Evolutionary conservation across 2,888 invertebrate species (phyloP).

Genomic region (Limulus polyphemus): DNA sequence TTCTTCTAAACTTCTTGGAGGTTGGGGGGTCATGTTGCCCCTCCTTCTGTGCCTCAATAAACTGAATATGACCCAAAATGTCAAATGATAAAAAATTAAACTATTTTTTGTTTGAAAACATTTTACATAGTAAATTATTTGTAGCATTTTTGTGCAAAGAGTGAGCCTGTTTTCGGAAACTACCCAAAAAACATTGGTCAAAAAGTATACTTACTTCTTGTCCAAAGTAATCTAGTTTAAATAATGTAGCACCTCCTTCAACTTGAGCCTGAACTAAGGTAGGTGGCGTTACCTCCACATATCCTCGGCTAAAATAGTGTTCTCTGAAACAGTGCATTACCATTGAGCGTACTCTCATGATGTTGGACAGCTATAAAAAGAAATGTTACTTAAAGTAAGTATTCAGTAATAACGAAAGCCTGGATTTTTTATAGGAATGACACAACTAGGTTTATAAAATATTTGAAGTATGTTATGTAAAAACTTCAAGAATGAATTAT

Average conservation of each 20-base stretch:
- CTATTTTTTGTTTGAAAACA: not conserved
- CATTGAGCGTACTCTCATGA: conserved; percentile 79
- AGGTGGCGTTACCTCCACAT: conserved; percentile 89
- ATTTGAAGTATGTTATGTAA: not conserved
- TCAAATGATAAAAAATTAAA: no score
- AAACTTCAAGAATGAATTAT: not conserved
- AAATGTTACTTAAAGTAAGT: conserved; percentile 2
- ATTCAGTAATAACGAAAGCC: no score
- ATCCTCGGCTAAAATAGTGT: conserved; percentile 69
- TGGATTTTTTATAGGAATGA: no score
- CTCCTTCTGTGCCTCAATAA: no score
- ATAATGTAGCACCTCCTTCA: conserved; percentile 97
- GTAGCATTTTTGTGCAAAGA: no score
- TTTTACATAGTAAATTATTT: conserved; percentile 1
- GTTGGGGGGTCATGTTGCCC: no score
- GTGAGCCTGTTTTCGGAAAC: no score
- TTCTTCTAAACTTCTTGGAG: no score
- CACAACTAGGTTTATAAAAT: not conserved
- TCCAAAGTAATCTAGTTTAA: conserved; percentile 55
- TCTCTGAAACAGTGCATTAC: conserved; percentile 43
- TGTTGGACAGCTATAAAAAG: conserved; percentile 60
- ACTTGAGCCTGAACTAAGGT: conserved; percentile 97
- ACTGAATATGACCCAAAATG: no score
- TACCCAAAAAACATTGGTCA: not conserved
- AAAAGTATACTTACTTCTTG: conserved; percentile 36